A percentile compares a stretch with the other conserved stretches of the same genome.
Evolutionary conservation across 1,140 invertebrate genomes (phyloP).

Genomic region (Pseudomyrmex flavicornis): DNA sequence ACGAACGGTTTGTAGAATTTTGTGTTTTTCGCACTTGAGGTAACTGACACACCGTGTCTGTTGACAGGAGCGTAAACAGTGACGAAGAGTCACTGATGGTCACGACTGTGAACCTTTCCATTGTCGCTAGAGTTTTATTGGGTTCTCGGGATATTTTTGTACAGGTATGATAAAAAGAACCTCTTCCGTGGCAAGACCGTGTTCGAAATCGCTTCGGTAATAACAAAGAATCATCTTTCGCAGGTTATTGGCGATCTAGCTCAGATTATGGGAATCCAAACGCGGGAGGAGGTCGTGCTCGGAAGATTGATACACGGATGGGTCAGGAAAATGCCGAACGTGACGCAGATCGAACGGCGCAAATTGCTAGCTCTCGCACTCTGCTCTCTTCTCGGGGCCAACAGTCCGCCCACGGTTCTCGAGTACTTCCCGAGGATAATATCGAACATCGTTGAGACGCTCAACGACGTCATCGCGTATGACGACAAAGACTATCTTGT

Average conservation of each 20-base stretch:
- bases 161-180: constrained; percentile 81
- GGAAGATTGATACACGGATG: constrained; percentile 90
- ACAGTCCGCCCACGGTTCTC: constrained; percentile 88
- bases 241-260: constrained; percentile 84
- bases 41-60: constrained; percentile 30
- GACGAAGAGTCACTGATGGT: constrained; percentile 90
- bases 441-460: constrained; percentile 91
- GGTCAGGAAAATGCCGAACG: constrained; percentile 92
- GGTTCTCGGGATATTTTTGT: constrained; percentile 90
- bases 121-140: constrained; percentile 92
- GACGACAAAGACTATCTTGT: constrained; percentile 89
- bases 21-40: too few relatives aligned
- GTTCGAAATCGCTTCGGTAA: background rate
- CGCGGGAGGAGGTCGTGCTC: constrained; percentile 87
- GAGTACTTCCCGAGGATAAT: constrained; percentile 92
- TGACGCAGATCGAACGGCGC: constrained; percentile 91
- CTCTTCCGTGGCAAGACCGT: background rate
- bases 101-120: constrained; percentile 91
- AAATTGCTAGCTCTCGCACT: constrained; percentile 93
- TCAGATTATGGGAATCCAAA: constrained; percentile 81
- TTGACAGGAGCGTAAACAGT: constrained; percentile 87
- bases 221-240: constrained; percentile 69
- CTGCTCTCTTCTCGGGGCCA: constrained; percentile 90
- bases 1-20: background rate
- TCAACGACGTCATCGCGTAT: constrained; percentile 93